Evolutionary conservation across 2,797 vertebrate genomes (phyloP), one percentile per base, ranked within the genome.

Genomic region (Helarctos malayanus): DNA sequence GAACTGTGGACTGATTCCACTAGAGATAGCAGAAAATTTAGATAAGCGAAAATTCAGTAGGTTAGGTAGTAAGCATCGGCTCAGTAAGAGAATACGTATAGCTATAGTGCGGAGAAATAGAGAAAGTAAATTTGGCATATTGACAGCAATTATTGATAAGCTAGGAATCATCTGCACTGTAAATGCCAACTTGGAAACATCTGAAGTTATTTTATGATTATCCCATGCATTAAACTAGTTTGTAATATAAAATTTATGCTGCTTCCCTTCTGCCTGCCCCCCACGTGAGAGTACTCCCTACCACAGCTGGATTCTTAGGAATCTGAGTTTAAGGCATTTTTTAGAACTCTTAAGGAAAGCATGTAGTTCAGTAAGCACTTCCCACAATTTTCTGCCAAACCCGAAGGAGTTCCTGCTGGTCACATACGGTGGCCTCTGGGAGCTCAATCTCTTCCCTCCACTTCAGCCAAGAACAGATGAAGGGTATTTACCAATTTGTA

Each of bases 171-270:
- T 14, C n/a, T 81, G 8, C 0, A 38, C 16, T 54, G 5, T 41
- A 88, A 92, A 88, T 88, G 35, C 29, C 52, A 81, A 82, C 79
- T 81, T 92, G 47, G 69, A 96, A 89, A 79, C 35, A 93, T 86
- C 56, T 83, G 61, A 84, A 95, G 52, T 69, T 89, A 38, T 57
- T 71, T 41, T 59, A 81, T 69, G 83, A 89, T 10, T 11, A 75
- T 8, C 80, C 23, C 3, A 23, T 69, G 29, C n/a, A 65, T 87
- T 89, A 68, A 41, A 59, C 23, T 54, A 52, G 13, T 73, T 94
- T 91, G 85, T 38, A 93, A 32, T 59, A 21, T 57, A 78, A 68
- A 88, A 82, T 73, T 59, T 56, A 38, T 35, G 29, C 52, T 54
- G 86, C 61, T 14, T 19, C 14, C 13, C 10, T 49, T 16, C 2